Evolutionary conservation across 1,140 invertebrate genomes (phyloP), one percentile per base, ranked within the genome.

Genomic region (Diorhabda elongata): DNA sequence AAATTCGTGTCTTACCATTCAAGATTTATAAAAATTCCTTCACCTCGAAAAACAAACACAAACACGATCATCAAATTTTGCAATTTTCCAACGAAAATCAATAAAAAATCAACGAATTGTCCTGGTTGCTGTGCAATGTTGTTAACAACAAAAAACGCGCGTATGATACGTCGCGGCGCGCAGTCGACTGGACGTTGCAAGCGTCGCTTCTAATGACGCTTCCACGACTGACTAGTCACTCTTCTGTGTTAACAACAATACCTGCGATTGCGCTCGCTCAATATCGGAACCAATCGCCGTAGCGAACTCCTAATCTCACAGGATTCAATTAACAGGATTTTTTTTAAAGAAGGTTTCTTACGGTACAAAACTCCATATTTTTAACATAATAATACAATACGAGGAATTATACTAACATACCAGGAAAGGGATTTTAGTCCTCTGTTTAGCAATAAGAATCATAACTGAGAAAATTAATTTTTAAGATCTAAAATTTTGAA

Each of bases 301-400:
- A 26, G 26, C 26, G 26, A 26, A 26, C 58, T 60, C 58, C 58
- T 60, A 42, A 60, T 60, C 8, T 60, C 8, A 42, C 58, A 60
- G 58, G 58, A 60, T 60, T 60, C 58, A 60, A 60, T 60, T 60
- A 60, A 42, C 58, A 60, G 58, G 26, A 26, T 26, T 60, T 60
- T 26, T 26, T 60, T 60, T 60, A 42, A 7, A 8, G 58, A 42
- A 58, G 8, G 58, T 42, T 6, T 26, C 5, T 60, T 42, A 60
- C 42, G 26, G 58, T 42, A 42, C 58, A 42, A 42, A 11, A 11
- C 11, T 11, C 11, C 11, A 11, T 11, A 42, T 60, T 42, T 60
- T 60, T 26, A 42, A 42, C 42, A 42, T 60, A 42, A 60, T 60
- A 60, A 42, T 11, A 42, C 58, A 7, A 11, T 42, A 42, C 26